Base-by-base conservation (phyloP, 2,888 invertebrate species). In the Sthenelais limicola region DNA sequence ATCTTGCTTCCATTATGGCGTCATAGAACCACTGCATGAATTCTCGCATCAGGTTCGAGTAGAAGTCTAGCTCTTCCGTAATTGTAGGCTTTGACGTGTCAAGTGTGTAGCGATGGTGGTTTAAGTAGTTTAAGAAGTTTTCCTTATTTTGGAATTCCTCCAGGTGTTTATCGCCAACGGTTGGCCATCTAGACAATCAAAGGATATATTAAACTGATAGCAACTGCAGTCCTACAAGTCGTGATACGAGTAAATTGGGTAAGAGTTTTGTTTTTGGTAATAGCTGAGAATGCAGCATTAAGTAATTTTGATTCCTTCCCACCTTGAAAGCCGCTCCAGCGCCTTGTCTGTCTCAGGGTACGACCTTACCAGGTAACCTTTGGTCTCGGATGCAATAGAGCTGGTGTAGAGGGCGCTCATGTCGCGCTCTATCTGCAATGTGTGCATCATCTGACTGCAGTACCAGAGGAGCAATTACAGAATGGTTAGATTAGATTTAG, bases 1-100 rank as follows among this genome's bases (percentile, higher is more conserved):
- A 80, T 21, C 80, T 76, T 15, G 81, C 80, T 71, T 84, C 84
- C 1, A 79, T 79, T n/a, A 84, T 94, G 18, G 83, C 80, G 56
- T 82, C 81, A 71, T 82, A 82, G 26, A 84, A 75, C 84, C 83
- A 84, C 51, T 80, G 80, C 67, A 82, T 80, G 72, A 84, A 81
- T 12, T 82, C 79, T 38, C 81, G 77, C 69, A 83, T 83, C 74
- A 80, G 77, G 30, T 78, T 79, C 7, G 83, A 79, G 73, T 84
- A 84, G 68, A 84, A 81, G 21, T 79, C 73, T n/a, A 84, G 69
- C 66, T 84, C 84, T 30, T 80, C 80, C 18, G 78, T 80, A 24
- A 80, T 73, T 0, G 81, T 81, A 7, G 79, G 78, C 35, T 81
- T 79, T 5, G 75, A 62, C 5, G 78, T 77, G 67, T 82, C 82